phyloP scores from a whole-genome alignment of 1,140 invertebrate species.

The Brachionus calyciflorus region DNA sequence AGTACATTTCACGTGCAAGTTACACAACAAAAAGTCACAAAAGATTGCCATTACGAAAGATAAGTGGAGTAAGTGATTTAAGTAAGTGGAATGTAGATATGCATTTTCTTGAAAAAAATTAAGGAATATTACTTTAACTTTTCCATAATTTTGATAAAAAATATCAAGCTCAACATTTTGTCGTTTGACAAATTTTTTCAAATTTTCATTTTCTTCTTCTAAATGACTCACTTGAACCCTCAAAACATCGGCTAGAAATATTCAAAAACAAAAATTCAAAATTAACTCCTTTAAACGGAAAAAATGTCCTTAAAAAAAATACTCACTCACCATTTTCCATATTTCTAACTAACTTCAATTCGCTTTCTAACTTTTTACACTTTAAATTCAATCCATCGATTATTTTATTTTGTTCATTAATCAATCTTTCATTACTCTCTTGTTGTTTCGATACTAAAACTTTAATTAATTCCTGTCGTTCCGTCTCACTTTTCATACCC shows the following conservation, averaged over 20 bases:
- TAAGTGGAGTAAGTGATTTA: no score
- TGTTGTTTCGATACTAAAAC: constrained; percentile 24
- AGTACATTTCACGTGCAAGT: no score
- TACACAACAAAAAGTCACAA: no score
- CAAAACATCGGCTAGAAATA: neutral
- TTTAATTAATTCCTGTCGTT: neutral
- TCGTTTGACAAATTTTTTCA: neutral
- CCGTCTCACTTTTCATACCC: neutral
- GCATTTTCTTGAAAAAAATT: no score
- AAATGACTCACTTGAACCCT: neutral
- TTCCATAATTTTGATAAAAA: constrained; percentile 10
- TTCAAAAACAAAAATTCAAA: neutral
- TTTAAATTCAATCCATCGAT: constrained; percentile 13
- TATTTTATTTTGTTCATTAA: constrained; percentile 28
- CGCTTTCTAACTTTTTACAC: constrained; percentile 24
- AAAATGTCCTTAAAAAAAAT: no score
- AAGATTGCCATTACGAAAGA: no score
- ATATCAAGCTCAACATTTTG: neutral
- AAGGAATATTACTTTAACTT: neutral
- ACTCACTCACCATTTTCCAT: neutral
- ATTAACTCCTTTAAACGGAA: neutral
- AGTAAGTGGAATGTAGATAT: no score
- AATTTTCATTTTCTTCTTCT: constrained; percentile 10
- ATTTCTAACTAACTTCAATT: neutral
- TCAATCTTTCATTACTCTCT: constrained; percentile 45